Evolutionary conservation across 2,113 vertebrate species (phyloP), one percentile per base, ranked within the genome.

Genomic region (Pollachius pollachius): DNA sequence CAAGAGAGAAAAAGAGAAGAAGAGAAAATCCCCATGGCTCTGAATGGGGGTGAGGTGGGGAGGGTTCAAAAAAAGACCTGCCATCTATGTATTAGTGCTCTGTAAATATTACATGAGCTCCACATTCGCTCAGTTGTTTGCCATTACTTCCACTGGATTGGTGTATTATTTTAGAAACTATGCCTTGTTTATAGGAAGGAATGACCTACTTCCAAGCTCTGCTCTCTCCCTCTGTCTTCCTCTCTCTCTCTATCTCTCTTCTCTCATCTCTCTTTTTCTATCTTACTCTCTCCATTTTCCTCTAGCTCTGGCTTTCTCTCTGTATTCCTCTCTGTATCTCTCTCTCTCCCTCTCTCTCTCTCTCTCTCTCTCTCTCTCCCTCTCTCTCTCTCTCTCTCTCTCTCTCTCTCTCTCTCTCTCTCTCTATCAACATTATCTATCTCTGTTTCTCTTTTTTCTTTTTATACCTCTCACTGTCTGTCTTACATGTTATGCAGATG

Each of bases 81-180:
- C 88, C 86, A 87, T 93, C 87, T 90, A 89, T 92, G 90, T 93
- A 93, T 92, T 93, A 92, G 90, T 88, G 90, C 89, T 86, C 85
- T 81, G 89, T 93, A 91, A 93, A 93, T 93, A 92, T 93, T 92
- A 90, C 90, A 93, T 93, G 91, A 92, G 92, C 87, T 87, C 85
- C 89, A 90, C 87, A 92, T 90, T 91, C 87, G 68, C 84, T 90
- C 81, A 81, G 81, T 87, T 89, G 88, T 90, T 89, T 86, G 86
- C 80, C 84, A 91, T 92, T 90, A 90, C 84, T 92, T 91, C 89
- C 88, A 89, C 87, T 87, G 84, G 86, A 90, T 90, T 86, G 85
- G 85, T 89, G 84, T 90, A 92, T 94, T 93, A 91, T 92, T 93
- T 92, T 92, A 92, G 90, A 91, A 90, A 90, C 84, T 74, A 66